These are phyloP conservation scores for Actinia equina DNA, from an alignment of 64 coral and sea anemone genomes.

Conservation along the genomic window DNA sequence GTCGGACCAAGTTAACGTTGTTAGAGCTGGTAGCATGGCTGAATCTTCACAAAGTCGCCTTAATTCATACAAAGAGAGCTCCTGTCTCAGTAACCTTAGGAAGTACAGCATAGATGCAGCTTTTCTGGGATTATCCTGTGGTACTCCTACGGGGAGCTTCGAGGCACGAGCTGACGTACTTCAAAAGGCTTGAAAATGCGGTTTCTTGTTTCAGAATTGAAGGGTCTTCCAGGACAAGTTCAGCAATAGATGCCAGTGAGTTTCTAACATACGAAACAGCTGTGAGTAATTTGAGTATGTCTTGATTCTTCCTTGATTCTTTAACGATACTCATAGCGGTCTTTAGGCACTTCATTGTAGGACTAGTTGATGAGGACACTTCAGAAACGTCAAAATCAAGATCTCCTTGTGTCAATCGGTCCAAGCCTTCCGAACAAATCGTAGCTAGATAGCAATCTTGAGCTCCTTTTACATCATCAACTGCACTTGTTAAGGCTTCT, in stretches of 20 bases:
- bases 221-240: not conserved
- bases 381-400: not conserved
- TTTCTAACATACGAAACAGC: slow-evolving; percentile 9
- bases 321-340: slow-evolving; percentile 39
- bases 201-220: slow-evolving; percentile 3
- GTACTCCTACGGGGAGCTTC: not conserved
- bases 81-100: slow-evolving; percentile 13
- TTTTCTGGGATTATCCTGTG: not conserved
- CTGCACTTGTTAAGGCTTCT: not conserved
- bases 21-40: not conserved
- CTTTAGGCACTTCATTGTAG: slow-evolving; percentile 34
- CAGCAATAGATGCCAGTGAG: not conserved
- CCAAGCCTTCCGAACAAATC: not conserved
- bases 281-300: not conserved
- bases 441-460: slow-evolving; percentile 8
- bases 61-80: not conserved
- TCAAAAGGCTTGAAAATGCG: not conserved
- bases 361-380: slow-evolving; percentile 48
- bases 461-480: not conserved
- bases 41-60: not conserved
- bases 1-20: not conserved
- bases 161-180: not conserved
- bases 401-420: not conserved
- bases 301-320: not conserved
- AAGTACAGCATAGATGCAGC: slow-evolving; percentile 9